Evolutionary conservation across 2,888 invertebrate species (phyloP).

Genomic region (Cataglyphis cursor): DNA sequence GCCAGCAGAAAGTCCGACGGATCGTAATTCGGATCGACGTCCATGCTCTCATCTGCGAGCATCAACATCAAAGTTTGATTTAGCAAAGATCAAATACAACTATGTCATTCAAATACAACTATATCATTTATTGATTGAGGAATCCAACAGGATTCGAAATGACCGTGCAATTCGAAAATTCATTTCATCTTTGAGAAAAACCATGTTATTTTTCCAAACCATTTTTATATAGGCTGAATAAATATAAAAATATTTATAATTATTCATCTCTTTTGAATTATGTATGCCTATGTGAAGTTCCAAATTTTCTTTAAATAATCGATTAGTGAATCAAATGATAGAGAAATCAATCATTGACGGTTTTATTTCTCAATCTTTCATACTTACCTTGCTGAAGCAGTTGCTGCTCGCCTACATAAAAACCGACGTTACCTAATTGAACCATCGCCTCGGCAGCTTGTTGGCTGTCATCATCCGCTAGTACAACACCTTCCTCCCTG

Average conservation of each 20-base stretch:
- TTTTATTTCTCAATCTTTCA: slow-evolving; percentile 26
- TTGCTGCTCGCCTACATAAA: slow-evolving; percentile 88
- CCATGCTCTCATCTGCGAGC: slow-evolving; percentile 90
- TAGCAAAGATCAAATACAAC: not conserved
- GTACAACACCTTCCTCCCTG: slow-evolving; percentile 80
- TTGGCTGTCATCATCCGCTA: slow-evolving; percentile 89
- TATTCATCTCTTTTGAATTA: not conserved
- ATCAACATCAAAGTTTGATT: not conserved
- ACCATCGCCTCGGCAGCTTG: slow-evolving; percentile 93
- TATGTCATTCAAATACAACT: not conserved
- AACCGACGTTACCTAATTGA: slow-evolving; percentile 90
- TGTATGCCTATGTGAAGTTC: not conserved
- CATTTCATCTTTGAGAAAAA: not conserved
- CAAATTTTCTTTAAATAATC: not conserved
- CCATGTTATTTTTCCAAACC: not conserved
- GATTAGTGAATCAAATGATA: not conserved
- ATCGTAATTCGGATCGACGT: slow-evolving; percentile 94
- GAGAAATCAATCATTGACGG: not conserved
- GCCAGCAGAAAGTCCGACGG: slow-evolving; percentile 94
- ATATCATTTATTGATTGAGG: not conserved
- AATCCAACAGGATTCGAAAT: not conserved
- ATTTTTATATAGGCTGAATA: not conserved
- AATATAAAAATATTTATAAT: slow-evolving; percentile 13
- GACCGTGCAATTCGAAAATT: not conserved
- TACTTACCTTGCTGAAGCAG: slow-evolving; percentile 84